phyloP scores from a whole-genome alignment of 2,888 invertebrate genomes.

The Pediacus dermestoides region DNA sequence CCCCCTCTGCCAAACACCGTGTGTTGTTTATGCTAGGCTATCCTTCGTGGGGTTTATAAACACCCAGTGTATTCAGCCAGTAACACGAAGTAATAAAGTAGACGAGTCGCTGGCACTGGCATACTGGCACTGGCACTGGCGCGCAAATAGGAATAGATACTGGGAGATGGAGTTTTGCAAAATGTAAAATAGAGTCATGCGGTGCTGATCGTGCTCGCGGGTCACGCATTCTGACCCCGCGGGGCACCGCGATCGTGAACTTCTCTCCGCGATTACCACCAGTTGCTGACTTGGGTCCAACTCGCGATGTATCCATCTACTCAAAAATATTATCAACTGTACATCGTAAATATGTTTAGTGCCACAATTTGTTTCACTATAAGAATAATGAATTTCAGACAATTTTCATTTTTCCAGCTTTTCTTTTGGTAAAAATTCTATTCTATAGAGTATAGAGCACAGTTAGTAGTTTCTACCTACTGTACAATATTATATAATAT shows the following conservation, averaged over 20 bases:
- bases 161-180: background rate
- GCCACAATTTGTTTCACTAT: no score
- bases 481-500: constrained; percentile 3
- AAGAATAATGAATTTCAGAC: no score
- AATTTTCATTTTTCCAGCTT: background rate
- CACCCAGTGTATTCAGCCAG: background rate
- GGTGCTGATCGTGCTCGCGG: constrained; percentile 4
- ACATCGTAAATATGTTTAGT: no score
- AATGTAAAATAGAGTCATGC: constrained; percentile 10
- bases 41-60: constrained; percentile 2
- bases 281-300: background rate
- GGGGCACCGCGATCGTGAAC: constrained; percentile 7
- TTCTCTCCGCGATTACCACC: constrained; percentile 7
- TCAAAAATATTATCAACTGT: background rate
- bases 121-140: no score
- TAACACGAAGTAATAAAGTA: constrained; percentile 8
- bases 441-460: no score
- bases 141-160: constrained; percentile 8
- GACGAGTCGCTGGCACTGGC: constrained; percentile 3
- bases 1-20: no score
- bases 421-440: no score
- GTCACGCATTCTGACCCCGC: constrained; percentile 6
- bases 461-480: no score
- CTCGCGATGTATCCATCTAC: background rate
- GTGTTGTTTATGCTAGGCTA: background rate